Conservation (phyloP, 1,140 invertebrate species). For the Cyrtorhinus lividipennis region DNA sequence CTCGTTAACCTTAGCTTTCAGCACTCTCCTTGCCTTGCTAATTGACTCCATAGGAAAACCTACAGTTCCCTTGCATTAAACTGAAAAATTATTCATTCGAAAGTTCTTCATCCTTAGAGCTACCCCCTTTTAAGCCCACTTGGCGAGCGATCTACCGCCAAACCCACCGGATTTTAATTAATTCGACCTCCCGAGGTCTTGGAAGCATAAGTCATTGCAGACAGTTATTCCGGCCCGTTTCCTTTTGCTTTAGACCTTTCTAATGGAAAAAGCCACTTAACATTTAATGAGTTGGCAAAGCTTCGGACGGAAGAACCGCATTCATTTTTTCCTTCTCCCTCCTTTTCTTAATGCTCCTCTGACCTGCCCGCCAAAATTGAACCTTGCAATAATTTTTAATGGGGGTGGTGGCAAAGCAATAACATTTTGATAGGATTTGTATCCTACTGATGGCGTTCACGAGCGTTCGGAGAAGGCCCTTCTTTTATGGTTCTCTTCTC, state of each 20-base stretch:
- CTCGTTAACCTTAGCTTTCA: neutral
- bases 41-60: neutral
- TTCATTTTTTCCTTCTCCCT: neutral
- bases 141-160: neutral
- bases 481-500: no score
- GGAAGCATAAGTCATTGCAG: constrained; percentile 1
- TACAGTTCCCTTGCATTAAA: neutral
- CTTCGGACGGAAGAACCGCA: neutral
- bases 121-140: neutral
- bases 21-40: no score
- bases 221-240: constrained; percentile 4
- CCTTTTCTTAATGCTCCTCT: no score
- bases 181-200: neutral
- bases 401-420: no score
- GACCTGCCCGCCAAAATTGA: no score
- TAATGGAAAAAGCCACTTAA: constrained; percentile 10
- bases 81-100: constrained; percentile 7
- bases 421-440: no score
- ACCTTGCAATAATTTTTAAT: no score
- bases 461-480: no score
- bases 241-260: neutral
- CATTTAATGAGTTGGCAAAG: constrained; percentile 6
- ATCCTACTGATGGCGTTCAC: no score
- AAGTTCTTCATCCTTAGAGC: neutral
- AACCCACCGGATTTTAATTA: constrained; percentile 6